phyloP scores from a whole-genome alignment of 2,888 invertebrate species.

The Cybosia mesomella region DNA sequence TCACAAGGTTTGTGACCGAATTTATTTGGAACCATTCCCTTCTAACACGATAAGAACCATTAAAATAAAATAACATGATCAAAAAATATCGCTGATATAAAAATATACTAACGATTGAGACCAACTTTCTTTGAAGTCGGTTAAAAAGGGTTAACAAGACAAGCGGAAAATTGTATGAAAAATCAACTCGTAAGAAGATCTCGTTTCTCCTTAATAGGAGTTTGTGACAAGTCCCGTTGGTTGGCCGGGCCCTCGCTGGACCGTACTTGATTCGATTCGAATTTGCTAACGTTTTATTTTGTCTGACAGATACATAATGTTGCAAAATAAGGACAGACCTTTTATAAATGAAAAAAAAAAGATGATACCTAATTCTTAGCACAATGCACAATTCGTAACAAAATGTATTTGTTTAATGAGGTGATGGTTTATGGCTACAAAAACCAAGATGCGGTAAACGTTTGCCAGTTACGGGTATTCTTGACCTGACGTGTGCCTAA shows the following conservation, averaged over 20 bases:
- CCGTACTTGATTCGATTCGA: slow-evolving; percentile 21
- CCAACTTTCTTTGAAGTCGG: slow-evolving; percentile 1
- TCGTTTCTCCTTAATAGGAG: slow-evolving; percentile 20
- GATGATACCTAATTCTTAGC: neutral
- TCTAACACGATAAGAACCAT: neutral
- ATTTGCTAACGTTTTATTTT: slow-evolving; percentile 17
- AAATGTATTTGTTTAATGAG: too few species aligned
- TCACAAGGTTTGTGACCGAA: neutral
- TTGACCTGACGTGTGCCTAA: too few species aligned
- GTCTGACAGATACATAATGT: neutral
- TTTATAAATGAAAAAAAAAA: neutral
- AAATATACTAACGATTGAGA: neutral
- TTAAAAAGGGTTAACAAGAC: slow-evolving; percentile 19
- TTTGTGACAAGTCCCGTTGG: slow-evolving; percentile 14
- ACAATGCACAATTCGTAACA: too few species aligned
- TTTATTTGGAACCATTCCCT: neutral
- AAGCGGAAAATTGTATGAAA: slow-evolving; percentile 25
- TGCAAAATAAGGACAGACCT: neutral
- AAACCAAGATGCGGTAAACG: too few species aligned
- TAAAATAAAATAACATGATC: neutral
- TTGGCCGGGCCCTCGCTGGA: slow-evolving; percentile 14
- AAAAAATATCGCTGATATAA: neutral
- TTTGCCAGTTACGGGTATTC: too few species aligned
- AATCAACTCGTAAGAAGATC: slow-evolving; percentile 12
- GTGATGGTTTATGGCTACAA: too few species aligned